Base-by-base conservation (phyloP, 2,888 invertebrate genomes). In the Cheilosia grossa region DNA sequence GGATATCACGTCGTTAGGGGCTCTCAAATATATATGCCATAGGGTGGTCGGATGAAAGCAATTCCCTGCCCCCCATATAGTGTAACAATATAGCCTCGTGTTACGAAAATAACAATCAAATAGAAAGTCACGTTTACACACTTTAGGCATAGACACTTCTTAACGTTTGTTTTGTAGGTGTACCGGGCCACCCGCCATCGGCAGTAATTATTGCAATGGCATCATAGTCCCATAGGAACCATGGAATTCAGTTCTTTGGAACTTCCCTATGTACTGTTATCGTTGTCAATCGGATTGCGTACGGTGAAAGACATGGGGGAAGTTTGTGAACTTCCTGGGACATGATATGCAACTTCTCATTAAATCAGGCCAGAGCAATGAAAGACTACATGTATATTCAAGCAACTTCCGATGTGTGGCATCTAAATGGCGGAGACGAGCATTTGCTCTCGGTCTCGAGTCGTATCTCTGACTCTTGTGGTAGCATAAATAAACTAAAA, bases 111-210 rank as follows among this genome's bases (percentile, higher is more conserved):
- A 83, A 79, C 82, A 83, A 79, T 49, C 63, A 73, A 64, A 69
- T 64, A 69, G 73, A 70, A 83, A 83, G 82, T 83, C 82, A 83
- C 82, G 82, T 83, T 79, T 74, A 58, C 53, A 64, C 69, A 79
- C 82, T 83, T 47, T 51, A 54, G 69, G 78, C 77, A 67, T 51
- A 58, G 56, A n/a, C 61, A 61, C 63, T 78, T 78, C 47, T 63
- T 78, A 56, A 59, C 49, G 54, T 56, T 69, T 69, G 69, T 63
- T 63, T 51, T 19, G 77, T 24, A 17, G 53, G 17, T 69, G 37
- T 37, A 13, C 13, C 4, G 13, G 51, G 44, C 59, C 37, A 19
- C 24, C 40, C 15, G 69, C 69, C 40, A 56, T 54, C 51, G 78
- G 54, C 78, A 54, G 61, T 63, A 70, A 78, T 54, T 70, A 78